phyloP scores from a whole-genome alignment of 2,888 invertebrate genomes.

The Germaria angustata region DNA sequence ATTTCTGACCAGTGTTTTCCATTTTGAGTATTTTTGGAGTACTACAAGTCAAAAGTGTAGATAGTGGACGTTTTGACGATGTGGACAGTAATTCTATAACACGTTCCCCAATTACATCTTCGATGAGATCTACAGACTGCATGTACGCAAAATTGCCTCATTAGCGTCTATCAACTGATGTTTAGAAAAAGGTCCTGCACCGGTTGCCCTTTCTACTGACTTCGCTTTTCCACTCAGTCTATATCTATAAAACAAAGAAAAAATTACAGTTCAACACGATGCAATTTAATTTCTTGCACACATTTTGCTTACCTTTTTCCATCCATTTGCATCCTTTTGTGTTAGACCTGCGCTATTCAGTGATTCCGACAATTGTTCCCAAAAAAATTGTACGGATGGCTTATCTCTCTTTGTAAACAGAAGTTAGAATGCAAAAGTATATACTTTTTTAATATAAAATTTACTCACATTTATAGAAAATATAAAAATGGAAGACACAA shows the following conservation, averaged over 20 bases:
- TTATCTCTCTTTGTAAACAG: too few relatives aligned
- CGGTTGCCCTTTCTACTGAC: neutral
- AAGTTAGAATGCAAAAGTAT: too few relatives aligned
- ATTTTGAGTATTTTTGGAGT: neutral
- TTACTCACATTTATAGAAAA: too few relatives aligned
- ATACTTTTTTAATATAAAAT: too few relatives aligned
- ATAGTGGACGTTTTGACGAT: conserved; percentile 5
- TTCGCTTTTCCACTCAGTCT: conserved; percentile 47
- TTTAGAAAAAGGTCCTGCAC: conserved; percentile 7
- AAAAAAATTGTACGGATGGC: too few relatives aligned
- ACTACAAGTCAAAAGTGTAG: neutral
- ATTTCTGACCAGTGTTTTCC: neutral
- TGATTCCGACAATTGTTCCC: too few relatives aligned
- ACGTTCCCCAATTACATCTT: neutral
- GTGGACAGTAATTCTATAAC: neutral
- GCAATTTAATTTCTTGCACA: conserved; percentile 6
- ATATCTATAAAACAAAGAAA: conserved; percentile 20
- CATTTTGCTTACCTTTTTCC: conserved; percentile 16
- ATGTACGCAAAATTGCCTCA: neutral
- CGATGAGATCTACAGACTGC: neutral
- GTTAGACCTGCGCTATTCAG: conserved; percentile 27
- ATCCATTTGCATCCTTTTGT: too few relatives aligned
- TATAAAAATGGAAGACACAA: too few relatives aligned
- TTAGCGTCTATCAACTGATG: neutral
- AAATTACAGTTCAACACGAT: neutral